Conservation (phyloP, 2,797 vertebrate species). For the Aulostomus chinensis region DNA sequence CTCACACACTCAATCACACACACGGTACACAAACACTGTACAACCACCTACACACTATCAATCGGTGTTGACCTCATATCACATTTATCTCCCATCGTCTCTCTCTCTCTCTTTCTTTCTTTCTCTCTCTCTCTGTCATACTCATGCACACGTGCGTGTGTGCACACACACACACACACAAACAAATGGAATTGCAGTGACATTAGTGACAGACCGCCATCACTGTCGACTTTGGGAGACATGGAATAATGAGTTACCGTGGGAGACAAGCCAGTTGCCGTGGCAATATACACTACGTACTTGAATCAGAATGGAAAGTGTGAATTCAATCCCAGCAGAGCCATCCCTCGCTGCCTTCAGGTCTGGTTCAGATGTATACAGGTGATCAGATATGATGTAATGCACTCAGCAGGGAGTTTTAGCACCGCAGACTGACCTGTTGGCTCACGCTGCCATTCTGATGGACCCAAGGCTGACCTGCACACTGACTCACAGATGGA, state of each 20-base stretch:
- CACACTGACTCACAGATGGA: no score
- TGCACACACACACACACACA: slow-evolving; percentile 6
- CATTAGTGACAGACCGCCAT: slow-evolving; percentile 23
- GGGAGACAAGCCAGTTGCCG: slow-evolving; percentile 49
- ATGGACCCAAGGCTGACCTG: no score
- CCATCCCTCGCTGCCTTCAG: slow-evolving; percentile 16
- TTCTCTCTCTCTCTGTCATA: no score
- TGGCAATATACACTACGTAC: slow-evolving; percentile 52
- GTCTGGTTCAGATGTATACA: slow-evolving; percentile 11
- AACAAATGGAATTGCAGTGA: slow-evolving; percentile 25
- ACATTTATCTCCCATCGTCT: no score
- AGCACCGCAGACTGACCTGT: slow-evolving; percentile 18
- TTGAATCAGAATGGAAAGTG: slow-evolving; percentile 40
- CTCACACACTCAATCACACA: no score
- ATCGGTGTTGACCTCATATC: no score
- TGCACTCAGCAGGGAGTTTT: no score
- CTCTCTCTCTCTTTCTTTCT: no score
- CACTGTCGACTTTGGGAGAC: slow-evolving; percentile 29
- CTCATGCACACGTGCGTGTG: no score
- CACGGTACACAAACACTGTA: no score
- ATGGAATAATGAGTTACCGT: slow-evolving; percentile 37
- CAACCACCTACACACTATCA: no score
- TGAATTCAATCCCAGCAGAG: slow-evolving; percentile 51
- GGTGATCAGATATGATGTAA: slow-evolving; percentile 27
- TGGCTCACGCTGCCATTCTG: slow-evolving; percentile 1